Evolutionary conservation across 2,113 vertebrate genomes (phyloP), one percentile per base, ranked within the genome.

Genomic region (Brachyistius frenatus): DNA sequence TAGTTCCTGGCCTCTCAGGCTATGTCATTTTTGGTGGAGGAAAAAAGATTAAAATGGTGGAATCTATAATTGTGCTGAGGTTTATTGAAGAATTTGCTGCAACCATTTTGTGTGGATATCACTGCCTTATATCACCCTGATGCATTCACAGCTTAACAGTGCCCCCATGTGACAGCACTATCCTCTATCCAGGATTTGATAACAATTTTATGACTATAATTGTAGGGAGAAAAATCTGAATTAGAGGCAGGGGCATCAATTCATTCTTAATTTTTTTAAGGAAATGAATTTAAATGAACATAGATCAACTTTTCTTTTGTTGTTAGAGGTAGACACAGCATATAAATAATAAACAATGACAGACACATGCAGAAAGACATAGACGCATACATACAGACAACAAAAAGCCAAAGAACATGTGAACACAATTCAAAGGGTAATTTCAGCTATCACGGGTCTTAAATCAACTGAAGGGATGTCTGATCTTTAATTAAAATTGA

Each of bases 121-220:
- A 74, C 81, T 76, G 66, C 81, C 81, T 90, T 75, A 74, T 77
- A 87, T 85, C 76, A 83, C 81, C 56, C 73, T 68, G 69, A 79
- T 85, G 73, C 86, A 89, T 96, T 91, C 89, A 92, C 92, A 97
- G 95, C 95, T 91, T 92, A 94, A 94, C 94, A 96, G 95, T 96
- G 97, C 96, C 97, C 97, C 96, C 94, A 90, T 91, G 94, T 95
- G 94, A 91, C 90, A 78, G 80, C 79, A 79, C 46, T 37, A 62
- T 56, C 61, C 66, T 87, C 63, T 62, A 85, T 60, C 60, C 76
- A 80, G 67, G 77, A 85, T 75, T 37, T 73, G 47, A 72, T 76
- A 33, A 49, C 23, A 55, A 74, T 73, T 81, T 66, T 55, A 56
- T 7, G 47, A 74, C 56, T 5, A 35, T 57, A 78, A 61, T 64